These are phyloP conservation scores for Nycticryphes semicollaris DNA, from an alignment of 2,113 vertebrate species.

Conservation along the genomic window DNA sequence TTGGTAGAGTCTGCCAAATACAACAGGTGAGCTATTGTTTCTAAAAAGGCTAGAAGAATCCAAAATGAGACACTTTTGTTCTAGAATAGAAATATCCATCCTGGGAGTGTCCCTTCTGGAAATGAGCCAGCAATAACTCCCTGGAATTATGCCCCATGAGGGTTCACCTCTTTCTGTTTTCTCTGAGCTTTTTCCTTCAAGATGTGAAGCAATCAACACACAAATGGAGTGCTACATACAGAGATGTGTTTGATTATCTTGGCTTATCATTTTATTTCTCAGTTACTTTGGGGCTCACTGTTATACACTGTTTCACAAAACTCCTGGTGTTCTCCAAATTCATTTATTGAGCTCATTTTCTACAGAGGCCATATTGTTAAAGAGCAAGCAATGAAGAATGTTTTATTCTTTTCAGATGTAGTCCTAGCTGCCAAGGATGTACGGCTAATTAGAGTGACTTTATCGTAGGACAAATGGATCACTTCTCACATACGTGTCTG, in stretches of 20 bases:
- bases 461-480: neutral
- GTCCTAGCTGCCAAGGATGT: neutral
- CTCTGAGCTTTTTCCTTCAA: neutral
- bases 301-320: neutral
- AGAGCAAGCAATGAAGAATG: neutral
- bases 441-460: neutral
- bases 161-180: neutral
- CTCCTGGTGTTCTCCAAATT: neutral
- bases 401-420: neutral
- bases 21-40: constrained; percentile 6
- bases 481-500: neutral
- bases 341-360: neutral
- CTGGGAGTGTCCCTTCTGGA: constrained; percentile 2
- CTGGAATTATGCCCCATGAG: neutral
- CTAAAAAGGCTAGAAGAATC: neutral
- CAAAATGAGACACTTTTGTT: neutral
- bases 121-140: neutral
- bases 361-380: neutral
- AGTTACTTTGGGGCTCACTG: neutral
- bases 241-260: neutral
- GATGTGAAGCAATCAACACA: neutral
- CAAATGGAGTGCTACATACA: neutral
- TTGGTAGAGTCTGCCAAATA: neutral
- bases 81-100: neutral
- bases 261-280: neutral